phyloP scores from a whole-genome alignment of 2,113 vertebrate genomes.

The Oplegnathus fasciatus region DNA sequence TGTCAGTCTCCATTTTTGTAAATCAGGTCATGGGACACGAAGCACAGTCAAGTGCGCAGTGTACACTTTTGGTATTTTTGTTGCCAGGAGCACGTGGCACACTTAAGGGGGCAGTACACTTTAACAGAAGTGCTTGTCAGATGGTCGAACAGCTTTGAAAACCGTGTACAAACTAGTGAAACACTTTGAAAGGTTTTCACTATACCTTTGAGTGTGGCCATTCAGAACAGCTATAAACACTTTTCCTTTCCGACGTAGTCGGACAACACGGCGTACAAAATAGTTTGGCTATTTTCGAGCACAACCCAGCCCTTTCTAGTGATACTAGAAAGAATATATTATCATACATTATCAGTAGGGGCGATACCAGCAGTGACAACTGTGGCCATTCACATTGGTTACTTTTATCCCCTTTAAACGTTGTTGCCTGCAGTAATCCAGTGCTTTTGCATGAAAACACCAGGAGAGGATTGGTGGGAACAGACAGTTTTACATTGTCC shows the following conservation, averaged over 20 bases:
- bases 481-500: background rate
- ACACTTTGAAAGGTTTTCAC: background rate
- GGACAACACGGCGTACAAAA: background rate
- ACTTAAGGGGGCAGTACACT: background rate
- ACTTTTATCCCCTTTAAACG: background rate
- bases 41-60: background rate
- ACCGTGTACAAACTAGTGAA: background rate
- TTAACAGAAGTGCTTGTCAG: background rate
- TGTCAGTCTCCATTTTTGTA: background rate
- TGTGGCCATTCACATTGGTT: background rate
- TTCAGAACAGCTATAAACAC: background rate
- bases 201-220: background rate
- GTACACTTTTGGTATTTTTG: background rate
- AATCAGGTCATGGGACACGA: background rate
- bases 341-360: background rate
- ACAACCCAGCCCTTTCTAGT: no score
- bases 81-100: background rate
- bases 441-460: background rate
- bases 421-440: background rate
- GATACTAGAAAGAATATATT: background rate
- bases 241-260: background rate
- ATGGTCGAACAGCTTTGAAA: background rate
- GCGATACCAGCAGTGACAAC: background rate
- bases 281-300: background rate
- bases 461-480: background rate